A percentile compares a stretch with the other conserved stretches of the same genome.
These are phyloP conservation scores for Rhizomys pruinosus DNA, from an alignment of 2,113 vertebrate species.

Conservation along the genomic window DNA sequence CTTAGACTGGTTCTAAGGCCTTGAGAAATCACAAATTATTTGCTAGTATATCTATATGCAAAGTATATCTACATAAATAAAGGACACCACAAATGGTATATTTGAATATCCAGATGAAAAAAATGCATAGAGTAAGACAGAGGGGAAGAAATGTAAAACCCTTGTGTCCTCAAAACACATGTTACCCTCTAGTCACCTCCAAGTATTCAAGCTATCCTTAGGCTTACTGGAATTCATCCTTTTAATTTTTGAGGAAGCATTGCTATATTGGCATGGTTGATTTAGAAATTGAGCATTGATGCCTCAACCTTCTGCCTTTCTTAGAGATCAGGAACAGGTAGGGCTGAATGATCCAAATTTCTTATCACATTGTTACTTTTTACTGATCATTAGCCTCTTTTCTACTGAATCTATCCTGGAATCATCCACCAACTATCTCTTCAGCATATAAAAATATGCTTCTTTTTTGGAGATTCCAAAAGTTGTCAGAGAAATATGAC, in stretches of 20 bases:
- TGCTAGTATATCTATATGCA: background rate
- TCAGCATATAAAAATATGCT: background rate
- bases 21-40: background rate
- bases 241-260: background rate
- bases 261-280: background rate
- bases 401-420: background rate
- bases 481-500: background rate
- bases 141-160: background rate
- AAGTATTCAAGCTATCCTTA: background rate
- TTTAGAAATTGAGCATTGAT: background rate
- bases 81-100: background rate
- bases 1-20: background rate
- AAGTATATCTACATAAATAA: background rate
- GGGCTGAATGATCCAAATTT: background rate
- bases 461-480: background rate
- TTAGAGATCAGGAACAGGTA: background rate
- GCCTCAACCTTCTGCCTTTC: background rate
- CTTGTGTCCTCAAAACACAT: background rate
- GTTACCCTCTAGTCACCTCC: no score
- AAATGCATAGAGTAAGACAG: fast-evolving
- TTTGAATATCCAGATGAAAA: background rate
- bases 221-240: background rate
- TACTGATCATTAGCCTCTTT: background rate
- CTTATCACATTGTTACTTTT: background rate
- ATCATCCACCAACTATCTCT: no score